Base-by-base conservation (phyloP, 2,797 vertebrate species). In the Pangasius sanitwongsei region DNA sequence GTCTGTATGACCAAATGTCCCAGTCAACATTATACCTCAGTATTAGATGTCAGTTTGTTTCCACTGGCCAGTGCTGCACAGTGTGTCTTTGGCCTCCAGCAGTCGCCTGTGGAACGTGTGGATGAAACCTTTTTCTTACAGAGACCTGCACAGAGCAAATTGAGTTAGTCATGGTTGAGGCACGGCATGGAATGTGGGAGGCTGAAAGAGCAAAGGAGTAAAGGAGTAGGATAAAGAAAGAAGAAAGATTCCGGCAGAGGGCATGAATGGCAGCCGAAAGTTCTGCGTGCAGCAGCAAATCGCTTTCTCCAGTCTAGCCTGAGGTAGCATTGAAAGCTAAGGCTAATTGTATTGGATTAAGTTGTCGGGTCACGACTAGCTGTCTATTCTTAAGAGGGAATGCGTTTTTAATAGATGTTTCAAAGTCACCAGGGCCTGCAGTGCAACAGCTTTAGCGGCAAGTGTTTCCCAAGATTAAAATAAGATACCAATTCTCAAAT, bases 81-180 rank as follows among this genome's bases (percentile, higher is more conserved):
- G 41, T 83, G 80, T 78, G 85, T 85, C 70, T 44, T 88, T 89
- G 83, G 89, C 86, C 88, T 88, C 85, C 50, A 85, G 93, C 92
- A 90, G 90, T 90, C 89, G 89, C 88, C 89, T 55, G 77, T 61
- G 65, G 86, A 87, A 83, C 82, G 28, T 88, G 89, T 86, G 74
- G 91, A 91, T 86, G 48, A 90, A 91, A 92, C 59, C 75, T 80
- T 87, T 87, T 91, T 92, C 83, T 91, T 95, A 96, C 94, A 94
- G 93, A 94, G 94, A 96, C 93, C 93, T 93, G 93, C 92, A 93
- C 94, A 93, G 90, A 92, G 95, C 94, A 96, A 96, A 96, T 95
- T 92, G 93, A 95, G 92, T 95, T 95, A 96, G 96, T 96, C 95
- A 96, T 92, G 95, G 95, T 93, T 95, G 94, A 96, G 93, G 93